Evolutionary conservation across 2,797 vertebrate species (phyloP), one percentile per base, ranked within the genome.

Genomic region (Vultur gryphus): DNA sequence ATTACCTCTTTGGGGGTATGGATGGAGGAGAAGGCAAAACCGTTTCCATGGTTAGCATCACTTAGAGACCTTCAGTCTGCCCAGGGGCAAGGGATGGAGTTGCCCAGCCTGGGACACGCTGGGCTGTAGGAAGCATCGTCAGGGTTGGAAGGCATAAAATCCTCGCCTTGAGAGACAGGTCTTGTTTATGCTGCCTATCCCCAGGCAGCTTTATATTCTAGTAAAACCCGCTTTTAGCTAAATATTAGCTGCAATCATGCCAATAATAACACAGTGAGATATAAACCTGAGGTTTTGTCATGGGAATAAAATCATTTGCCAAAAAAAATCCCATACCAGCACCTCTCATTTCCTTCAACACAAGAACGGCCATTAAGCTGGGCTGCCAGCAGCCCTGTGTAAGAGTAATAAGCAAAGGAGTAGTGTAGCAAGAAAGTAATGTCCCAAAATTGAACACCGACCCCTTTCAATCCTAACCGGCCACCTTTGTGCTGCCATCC

Each of bases 241-340:
- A 84, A 93, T 82, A 93, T 79, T 79, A 88, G 82, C 31, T 29
- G 61, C 7, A 8, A 23, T 66, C n/a, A 8, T 75, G 46, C 84
- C 84, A 88, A 55, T 62, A 85, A 87, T 29, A 95, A 83, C 78
- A 84, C 54, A 14, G 37, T 29, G 70, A 82, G 77, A 82, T 62
- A 87, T 10, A 89, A 87, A 70, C 44, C 31, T 62, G 37, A n/a
- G 26, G 23, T 76, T 90, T 80, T 77, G n/a, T 77, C 12, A 28
- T 20, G 39, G 52, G 59, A 85, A 73, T 87, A 75, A 90, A 79
- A 80, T 48, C 2, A 35, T 55, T 76, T 39, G 31, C 19, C 10
- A 51, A 29, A 69, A 73, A 26, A 70, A 29, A 13, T 49, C 57
- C 58, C 10, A 1, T 35, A 46, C 48, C 57, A 41, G 57, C 37